phyloP scores from a whole-genome alignment of 2,797 vertebrate species.

The Malurus splendens region DNA sequence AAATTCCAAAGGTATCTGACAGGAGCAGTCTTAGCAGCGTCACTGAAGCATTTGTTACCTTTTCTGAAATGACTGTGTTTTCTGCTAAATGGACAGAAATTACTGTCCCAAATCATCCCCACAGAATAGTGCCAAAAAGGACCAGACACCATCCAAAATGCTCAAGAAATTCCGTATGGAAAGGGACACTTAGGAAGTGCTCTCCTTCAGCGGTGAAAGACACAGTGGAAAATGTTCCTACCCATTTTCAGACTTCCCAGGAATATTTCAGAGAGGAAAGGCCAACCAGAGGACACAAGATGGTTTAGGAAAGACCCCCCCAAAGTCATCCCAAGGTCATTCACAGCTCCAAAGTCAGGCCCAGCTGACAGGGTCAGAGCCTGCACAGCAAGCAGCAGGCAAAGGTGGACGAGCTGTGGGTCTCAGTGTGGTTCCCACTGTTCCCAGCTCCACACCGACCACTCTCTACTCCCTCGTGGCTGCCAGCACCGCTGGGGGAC shows the following conservation, averaged over 20 bases:
- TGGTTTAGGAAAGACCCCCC: neutral
- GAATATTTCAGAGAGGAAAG: neutral
- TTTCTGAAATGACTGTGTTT: neutral
- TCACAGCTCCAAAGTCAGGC: neutral
- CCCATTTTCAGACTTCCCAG: neutral
- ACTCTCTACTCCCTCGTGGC: fast-evolving
- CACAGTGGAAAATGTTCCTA: neutral
- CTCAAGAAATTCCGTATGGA: neutral
- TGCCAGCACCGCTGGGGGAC: neutral
- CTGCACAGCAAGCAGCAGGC: neutral
- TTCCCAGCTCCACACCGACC: neutral
- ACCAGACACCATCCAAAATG: neutral
- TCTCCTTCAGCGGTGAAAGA: neutral
- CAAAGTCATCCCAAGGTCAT: neutral
- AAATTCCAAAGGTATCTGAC: neutral
- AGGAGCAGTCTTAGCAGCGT: neutral
- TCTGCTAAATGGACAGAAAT: neutral
- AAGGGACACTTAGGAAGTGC: neutral
- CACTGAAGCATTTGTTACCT: neutral
- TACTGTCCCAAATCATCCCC: neutral
- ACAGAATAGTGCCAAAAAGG: fast-evolving
- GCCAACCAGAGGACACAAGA: neutral
- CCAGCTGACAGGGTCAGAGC: neutral
- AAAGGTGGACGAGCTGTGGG: neutral
- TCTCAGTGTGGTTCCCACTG: neutral